Base-by-base conservation (phyloP, 2,113 vertebrate genomes). In the Eurypyga helias region DNA sequence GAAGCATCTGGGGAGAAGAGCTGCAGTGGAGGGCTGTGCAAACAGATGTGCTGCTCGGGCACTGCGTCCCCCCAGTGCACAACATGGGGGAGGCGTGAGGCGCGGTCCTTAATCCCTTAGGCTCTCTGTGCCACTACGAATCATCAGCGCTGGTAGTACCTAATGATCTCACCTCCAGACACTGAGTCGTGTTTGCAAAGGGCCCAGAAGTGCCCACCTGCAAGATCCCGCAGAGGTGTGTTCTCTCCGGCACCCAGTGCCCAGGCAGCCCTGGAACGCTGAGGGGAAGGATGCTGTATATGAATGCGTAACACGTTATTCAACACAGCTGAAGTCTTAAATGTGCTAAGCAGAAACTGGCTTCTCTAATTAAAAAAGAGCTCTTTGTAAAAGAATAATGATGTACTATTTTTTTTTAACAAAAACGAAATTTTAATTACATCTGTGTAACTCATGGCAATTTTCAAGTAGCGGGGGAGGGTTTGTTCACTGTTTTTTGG, bases 391-490 rank as follows among this genome's bases (percentile, higher is more conserved):
- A 87, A 85, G 43, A 65, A 61, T 61, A 49, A 64, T 29, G 14
- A 48, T 69, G 92, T 36, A 6, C 24, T 18, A n/a, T n/a, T 46
- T 66, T 60, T 70, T 43, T 83, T 87, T 75, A 38, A 52, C 2
- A 0, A 65, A 77, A 96, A 65, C 17, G 31, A 89, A 94, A 71
- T 36, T 82, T 95, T 96, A 93, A 97, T 95, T 96, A 85, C 79
- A 28, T 71, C 58, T 61, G 43, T 71, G 67, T 61, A 78, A 78
- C 81, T 95, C 17, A 41, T 88, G 51, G 75, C 60, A 86, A 58
- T 95, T 94, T 93, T 78, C 76, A 92, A 91, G 58, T 76, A 93
- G 64, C 55, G 1, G 0, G 38, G 70, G 77, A 87, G 75, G 3
- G 89, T 75, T 60, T 83, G 29, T 77, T 94, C 83, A 62, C n/a